Evolutionary conservation across 2,888 invertebrate genomes (phyloP).

Genomic region (Ptycholaimellus sp.): DNA sequence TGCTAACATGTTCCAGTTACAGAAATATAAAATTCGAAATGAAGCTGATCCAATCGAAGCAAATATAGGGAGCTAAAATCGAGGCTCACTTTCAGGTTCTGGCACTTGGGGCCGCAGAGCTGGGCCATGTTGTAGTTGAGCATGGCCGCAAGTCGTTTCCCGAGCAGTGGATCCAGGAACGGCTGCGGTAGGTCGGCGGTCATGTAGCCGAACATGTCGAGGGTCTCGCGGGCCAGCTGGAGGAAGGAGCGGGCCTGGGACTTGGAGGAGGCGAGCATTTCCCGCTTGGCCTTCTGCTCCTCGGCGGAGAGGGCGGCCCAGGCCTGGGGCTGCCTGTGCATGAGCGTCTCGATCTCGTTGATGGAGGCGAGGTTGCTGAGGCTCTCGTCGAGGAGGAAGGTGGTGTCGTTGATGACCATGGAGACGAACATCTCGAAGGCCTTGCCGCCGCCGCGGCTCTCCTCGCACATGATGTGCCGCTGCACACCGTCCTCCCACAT

Average conservation of each 20-base stretch:
- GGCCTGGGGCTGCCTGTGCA: slow-evolving; percentile 32
- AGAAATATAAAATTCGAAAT: too few species aligned
- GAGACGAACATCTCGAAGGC: slow-evolving; percentile 73
- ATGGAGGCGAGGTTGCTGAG: slow-evolving; percentile 51
- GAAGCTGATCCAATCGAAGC: too few species aligned
- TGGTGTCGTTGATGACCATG: slow-evolving; percentile 85
- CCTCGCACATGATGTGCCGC: slow-evolving; percentile 57
- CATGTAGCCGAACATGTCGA: slow-evolving; percentile 89
- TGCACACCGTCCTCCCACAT: slow-evolving; percentile 83
- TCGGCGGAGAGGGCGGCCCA: slow-evolving; percentile 6
- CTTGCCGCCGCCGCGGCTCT: slow-evolving; percentile 28
- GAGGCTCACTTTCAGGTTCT: too few species aligned
- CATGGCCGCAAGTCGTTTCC: slow-evolving; percentile 84
- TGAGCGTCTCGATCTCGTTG: slow-evolving; percentile 54
- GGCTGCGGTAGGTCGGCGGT: slow-evolving; percentile 72
- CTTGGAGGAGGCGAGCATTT: background rate
- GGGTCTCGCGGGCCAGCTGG: slow-evolving; percentile 56
- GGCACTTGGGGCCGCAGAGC: slow-evolving; percentile 47
- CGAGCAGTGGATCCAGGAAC: slow-evolving; percentile 71
- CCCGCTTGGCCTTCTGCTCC: background rate
- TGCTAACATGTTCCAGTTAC: too few species aligned
- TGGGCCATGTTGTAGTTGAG: slow-evolving; percentile 90
- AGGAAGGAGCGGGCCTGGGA: slow-evolving; percentile 13
- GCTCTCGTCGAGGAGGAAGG: slow-evolving; percentile 80
- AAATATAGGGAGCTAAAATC: too few species aligned